Conservation (phyloP, 2,888 invertebrate genomes). For the Ornithoptera priamus region DNA sequence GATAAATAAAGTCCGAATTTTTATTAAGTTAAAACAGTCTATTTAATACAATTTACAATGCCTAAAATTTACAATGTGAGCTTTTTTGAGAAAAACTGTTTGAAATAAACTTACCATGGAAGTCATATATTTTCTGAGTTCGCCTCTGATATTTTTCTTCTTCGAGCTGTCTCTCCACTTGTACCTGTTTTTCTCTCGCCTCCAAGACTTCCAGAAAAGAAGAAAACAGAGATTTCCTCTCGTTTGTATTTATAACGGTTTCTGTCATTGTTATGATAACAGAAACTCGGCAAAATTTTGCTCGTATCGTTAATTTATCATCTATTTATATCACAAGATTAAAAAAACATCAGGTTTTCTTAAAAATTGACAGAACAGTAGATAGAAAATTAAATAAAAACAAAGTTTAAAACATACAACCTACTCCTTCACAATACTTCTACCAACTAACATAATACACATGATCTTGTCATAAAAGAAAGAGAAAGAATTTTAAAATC, state of each 20-base stretch:
- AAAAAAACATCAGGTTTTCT: background rate
- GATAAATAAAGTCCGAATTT: background rate
- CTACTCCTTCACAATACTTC: constrained; percentile 44
- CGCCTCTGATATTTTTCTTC: constrained; percentile 69
- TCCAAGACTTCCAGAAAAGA: constrained; percentile 69
- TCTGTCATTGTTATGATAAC: constrained; percentile 61
- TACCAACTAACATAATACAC: constrained; percentile 47
- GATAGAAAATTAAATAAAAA: constrained; percentile 44
- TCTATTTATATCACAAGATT: background rate
- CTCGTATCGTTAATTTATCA: constrained; percentile 18
- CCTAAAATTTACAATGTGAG: background rate
- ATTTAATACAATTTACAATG: no score
- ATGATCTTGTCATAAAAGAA: background rate
- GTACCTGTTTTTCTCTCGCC: constrained; percentile 61
- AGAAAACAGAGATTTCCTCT: constrained; percentile 70
- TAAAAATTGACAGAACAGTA: background rate
- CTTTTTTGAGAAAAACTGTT: background rate
- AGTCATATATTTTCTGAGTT: constrained; percentile 72
- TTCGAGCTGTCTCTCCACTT: constrained; percentile 63
- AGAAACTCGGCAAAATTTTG: constrained; percentile 17
- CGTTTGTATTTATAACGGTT: constrained; percentile 72
- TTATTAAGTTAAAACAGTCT: background rate
- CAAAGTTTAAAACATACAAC: constrained; percentile 60
- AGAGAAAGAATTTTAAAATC: background rate
- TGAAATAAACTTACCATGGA: constrained; percentile 57